phyloP scores from a whole-genome alignment of 2,797 vertebrate genomes.

The Natrix natrix region DNA sequence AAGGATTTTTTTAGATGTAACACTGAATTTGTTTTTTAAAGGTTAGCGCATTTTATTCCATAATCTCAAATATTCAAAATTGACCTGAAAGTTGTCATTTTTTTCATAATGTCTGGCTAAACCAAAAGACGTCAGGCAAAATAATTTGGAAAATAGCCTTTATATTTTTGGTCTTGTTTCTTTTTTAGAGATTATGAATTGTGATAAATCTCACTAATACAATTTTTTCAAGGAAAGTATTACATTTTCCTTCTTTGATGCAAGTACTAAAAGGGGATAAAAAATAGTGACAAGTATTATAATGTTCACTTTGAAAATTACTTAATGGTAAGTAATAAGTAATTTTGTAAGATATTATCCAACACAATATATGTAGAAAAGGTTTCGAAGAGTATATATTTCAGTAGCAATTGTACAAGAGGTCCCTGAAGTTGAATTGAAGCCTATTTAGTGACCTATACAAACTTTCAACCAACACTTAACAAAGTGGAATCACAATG shows the following conservation, averaged over 20 bases:
- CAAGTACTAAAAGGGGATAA: neutral
- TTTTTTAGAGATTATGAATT: neutral
- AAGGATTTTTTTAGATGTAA: slow-evolving; percentile 55
- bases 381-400: neutral
- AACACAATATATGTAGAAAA: neutral
- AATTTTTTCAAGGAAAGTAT: neutral
- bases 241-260: neutral
- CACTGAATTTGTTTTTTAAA: slow-evolving; percentile 62
- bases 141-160: slow-evolving; percentile 62
- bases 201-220: neutral
- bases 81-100: slow-evolving; percentile 64
- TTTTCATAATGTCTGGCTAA: slow-evolving; percentile 65
- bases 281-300: neutral
- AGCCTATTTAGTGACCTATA: neutral
- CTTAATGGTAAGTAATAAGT: neutral
- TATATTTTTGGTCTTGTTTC: slow-evolving; percentile 49
- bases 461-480: neutral
- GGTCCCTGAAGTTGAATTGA: neutral
- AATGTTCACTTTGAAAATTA: neutral
- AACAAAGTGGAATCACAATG: neutral
- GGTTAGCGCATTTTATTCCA: slow-evolving; percentile 59
- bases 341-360: neutral
- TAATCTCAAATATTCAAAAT: slow-evolving; percentile 64
- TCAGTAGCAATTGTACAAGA: neutral
- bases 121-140: slow-evolving; percentile 64